These are phyloP conservation scores for Silurus asotus DNA, from an alignment of 2,113 vertebrate species.

Conservation along the genomic window DNA sequence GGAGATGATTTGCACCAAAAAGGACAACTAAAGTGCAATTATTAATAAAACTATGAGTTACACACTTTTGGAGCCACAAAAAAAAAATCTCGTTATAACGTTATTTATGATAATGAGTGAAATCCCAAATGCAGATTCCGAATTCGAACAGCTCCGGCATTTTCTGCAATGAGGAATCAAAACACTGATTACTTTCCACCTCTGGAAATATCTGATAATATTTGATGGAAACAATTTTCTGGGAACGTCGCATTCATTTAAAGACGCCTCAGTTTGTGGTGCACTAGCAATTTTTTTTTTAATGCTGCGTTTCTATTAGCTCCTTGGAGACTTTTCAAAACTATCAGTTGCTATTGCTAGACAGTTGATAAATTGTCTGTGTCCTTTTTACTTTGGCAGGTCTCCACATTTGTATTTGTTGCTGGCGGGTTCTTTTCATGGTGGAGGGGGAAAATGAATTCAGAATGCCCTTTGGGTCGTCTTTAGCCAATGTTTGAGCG, in stretches of 20 bases:
- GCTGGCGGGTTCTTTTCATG: neutral
- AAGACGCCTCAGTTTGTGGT: neutral
- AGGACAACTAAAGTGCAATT: too few species aligned
- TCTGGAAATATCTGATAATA: neutral
- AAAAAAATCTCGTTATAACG: too few species aligned
- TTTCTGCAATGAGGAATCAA: too few species aligned
- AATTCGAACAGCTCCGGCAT: too few species aligned
- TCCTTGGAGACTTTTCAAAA: neutral
- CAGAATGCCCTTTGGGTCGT: neutral
- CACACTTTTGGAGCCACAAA: too few species aligned
- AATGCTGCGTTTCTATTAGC: neutral
- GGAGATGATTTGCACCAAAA: conserved; percentile 40
- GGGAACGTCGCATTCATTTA: neutral
- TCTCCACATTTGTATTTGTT: neutral
- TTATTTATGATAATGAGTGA: too few species aligned
- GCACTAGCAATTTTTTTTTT: neutral
- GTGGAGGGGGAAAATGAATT: neutral
- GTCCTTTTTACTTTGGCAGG: neutral
- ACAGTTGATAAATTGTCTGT: neutral
- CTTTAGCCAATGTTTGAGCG: conserved; percentile 29
- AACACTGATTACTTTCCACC: too few species aligned
- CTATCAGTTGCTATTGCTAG: neutral
- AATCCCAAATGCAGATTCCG: too few species aligned
- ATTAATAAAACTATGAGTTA: too few species aligned
- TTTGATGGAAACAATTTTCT: neutral